A percentile compares a stretch with the other conserved stretches of the same genome.
phyloP scores from a whole-genome alignment of 1,140 invertebrate genomes.

The Capitella teleta region DNA sequence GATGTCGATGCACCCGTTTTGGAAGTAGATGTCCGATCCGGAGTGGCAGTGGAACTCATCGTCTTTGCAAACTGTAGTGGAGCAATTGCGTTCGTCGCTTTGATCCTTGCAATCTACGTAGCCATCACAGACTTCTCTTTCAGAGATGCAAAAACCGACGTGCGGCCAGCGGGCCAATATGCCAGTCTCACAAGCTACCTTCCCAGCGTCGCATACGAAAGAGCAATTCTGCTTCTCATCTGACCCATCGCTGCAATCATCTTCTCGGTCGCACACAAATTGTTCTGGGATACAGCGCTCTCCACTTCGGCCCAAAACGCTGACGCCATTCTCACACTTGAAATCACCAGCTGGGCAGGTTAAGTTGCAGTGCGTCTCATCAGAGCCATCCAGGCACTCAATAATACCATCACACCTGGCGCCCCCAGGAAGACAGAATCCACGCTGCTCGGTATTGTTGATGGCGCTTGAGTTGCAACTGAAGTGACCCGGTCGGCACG shows the following conservation, averaged over 20 bases:
- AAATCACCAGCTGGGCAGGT: slow-evolving; percentile 1
- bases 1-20: slow-evolving; percentile 32
- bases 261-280: not conserved
- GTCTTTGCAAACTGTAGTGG: not conserved
- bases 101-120: not conserved
- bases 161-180: slow-evolving; percentile 1
- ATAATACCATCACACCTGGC: not conserved
- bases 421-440: not conserved
- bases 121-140: not conserved
- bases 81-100: slow-evolving; percentile 1
- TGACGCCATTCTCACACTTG: slow-evolving; percentile 3
- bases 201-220: not conserved
- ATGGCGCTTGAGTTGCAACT: not conserved
- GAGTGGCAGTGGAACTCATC: not conserved
- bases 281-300: not conserved
- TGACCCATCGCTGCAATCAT: slow-evolving; percentile 3
- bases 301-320: not conserved
- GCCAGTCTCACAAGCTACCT: slow-evolving; percentile 2
- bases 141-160: not conserved
- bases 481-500: slow-evolving; percentile 2
- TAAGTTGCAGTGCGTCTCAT: slow-evolving; percentile 9
- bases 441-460: not conserved
- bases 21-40: slow-evolving; percentile 9
- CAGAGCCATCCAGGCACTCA: slow-evolving; percentile 7
- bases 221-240: not conserved